Conservation (phyloP, 2,888 invertebrate species). For the Euclidia mi region DNA sequence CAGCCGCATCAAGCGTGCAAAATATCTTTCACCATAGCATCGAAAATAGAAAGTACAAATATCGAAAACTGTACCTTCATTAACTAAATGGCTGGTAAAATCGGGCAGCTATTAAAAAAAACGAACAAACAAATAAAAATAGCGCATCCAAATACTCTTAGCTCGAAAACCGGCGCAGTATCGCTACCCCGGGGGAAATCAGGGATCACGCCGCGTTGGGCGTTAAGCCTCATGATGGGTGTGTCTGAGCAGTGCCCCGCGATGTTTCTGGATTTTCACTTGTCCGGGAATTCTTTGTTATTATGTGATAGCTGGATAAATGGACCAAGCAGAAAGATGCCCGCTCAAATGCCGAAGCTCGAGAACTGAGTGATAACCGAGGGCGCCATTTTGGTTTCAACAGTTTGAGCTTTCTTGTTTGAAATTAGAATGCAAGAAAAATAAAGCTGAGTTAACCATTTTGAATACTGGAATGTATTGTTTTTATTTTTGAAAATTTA, state of each 20-base stretch:
- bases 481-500: too few species aligned
- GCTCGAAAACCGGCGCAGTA: constrained; percentile 46
- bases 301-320: constrained; percentile 44
- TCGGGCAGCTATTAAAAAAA: constrained; percentile 1
- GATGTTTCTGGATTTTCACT: constrained; percentile 50
- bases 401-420: background rate
- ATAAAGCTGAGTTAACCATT: too few species aligned
- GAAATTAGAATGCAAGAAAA: too few species aligned
- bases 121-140: constrained; percentile 11
- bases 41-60: too few species aligned
- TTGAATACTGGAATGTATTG: too few species aligned
- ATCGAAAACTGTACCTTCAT: too few species aligned
- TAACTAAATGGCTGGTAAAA: background rate
- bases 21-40: too few species aligned
- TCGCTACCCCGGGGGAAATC: constrained; percentile 75
- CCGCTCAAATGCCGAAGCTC: background rate
- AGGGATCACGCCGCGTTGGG: constrained; percentile 66
- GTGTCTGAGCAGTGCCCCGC: constrained; percentile 46
- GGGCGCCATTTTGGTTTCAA: background rate
- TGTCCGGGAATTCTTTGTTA: constrained; percentile 48
- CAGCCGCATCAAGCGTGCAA: too few species aligned
- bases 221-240: constrained; percentile 80
- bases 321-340: background rate
- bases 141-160: constrained; percentile 50
- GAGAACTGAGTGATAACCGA: background rate